Evolutionary conservation across 2,888 invertebrate genomes (phyloP).

Genomic region (Oscheius myriophilus): DNA sequence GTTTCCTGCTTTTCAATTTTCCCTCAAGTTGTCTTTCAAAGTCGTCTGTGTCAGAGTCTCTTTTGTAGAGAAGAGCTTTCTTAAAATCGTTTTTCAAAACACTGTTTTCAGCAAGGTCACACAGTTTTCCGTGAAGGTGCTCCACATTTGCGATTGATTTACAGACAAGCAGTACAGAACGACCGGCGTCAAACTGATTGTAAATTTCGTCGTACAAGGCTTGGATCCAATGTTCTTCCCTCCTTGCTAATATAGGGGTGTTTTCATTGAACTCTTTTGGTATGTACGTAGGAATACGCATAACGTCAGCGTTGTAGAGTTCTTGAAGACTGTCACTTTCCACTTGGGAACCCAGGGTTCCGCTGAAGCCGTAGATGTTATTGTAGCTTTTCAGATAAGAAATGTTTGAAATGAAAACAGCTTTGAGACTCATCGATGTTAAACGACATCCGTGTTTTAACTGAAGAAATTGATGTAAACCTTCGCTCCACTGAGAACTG

Average conservation of each 20-base stretch:
- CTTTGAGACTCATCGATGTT: constrained; percentile 69
- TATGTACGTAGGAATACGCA: constrained; percentile 33
- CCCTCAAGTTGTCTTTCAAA: constrained; percentile 3
- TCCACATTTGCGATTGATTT: constrained; percentile 54
- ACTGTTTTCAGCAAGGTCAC: not conserved
- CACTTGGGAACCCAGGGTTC: constrained; percentile 70
- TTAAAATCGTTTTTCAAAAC: not conserved
- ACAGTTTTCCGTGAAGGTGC: constrained; percentile 41
- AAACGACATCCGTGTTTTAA: constrained; percentile 71
- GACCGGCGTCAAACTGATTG: constrained; percentile 32
- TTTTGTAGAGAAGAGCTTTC: constrained; percentile 14
- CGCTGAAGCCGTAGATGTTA: constrained; percentile 71
- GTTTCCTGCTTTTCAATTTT: constrained; percentile 26
- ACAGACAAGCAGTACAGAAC: constrained; percentile 69
- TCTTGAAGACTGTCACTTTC: constrained; percentile 47
- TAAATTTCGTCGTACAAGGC: constrained; percentile 13
- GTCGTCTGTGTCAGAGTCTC: constrained; percentile 34
- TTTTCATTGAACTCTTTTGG: constrained; percentile 35
- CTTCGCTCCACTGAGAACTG: constrained; percentile 71
- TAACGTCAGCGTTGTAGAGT: constrained; percentile 28
- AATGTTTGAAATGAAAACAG: constrained; percentile 72
- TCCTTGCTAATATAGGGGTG: constrained; percentile 1
- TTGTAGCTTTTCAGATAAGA: constrained; percentile 44
- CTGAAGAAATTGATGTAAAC: constrained; percentile 56
- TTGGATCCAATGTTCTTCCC: constrained; percentile 28